Evolutionary conservation across 2,113 vertebrate genomes (phyloP), one percentile per base, ranked within the genome.

Genomic region (Lophochroa leadbeateri): DNA sequence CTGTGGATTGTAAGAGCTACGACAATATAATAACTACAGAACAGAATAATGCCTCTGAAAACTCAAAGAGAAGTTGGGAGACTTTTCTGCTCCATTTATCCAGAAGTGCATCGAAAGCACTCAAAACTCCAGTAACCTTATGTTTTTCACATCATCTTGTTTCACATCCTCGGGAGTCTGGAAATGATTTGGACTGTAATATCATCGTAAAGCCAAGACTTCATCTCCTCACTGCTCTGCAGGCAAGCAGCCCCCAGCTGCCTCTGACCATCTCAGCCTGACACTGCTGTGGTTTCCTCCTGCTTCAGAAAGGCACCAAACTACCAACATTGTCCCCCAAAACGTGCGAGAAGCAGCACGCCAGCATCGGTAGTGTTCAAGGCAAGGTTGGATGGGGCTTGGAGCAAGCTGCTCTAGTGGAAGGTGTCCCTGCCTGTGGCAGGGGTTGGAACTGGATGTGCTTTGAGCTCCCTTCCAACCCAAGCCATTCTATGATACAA

Each of bases 51-150:
- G 19, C 23, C 68, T 82, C 50, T 71, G 86, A 87, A 96, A 84
- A 21, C 83, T 91, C 77, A 17, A 44, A 15, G 50, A 92, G 83
- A 91, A 92, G 44, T 69, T 80, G 83, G 91, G 44, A 89, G 89
- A 92, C 86, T 91, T 97, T 92, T 92, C 94, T 92, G 94, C 89
- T 87, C 93, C 94, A 72, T 96, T 94, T 92, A 76, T 31, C 83
- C 87, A 64, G 78, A 76, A 65, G 81, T 87, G 70, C 57, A 79
- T 0, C 1, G 71, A 43, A 80, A 81, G 44, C 16, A 19, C 90
- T 87, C 74, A 55, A 16, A 95, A 92, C 87, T 65, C 11, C 2
- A 16, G 14, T 2, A 21, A 78, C 77, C 84, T 94, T 19, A 82
- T 82, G 89, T 53, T 96, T 95, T 95, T 87, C 91, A 84, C 94